Evolutionary conservation across 2,797 vertebrate genomes (phyloP).

Genomic region (Pygocentrus nattereri): DNA sequence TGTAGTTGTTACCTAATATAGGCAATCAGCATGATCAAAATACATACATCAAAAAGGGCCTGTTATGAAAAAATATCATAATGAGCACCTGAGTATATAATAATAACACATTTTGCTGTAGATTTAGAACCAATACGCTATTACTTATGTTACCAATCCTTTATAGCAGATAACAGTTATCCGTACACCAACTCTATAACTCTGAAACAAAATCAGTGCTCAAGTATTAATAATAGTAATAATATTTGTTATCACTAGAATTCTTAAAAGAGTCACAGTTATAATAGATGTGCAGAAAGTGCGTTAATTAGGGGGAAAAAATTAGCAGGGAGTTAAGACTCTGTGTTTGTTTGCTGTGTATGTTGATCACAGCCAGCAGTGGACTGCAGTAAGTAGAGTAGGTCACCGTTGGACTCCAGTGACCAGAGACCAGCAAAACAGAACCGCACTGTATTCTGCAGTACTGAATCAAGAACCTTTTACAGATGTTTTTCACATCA

Average conservation of each 20-base stretch:
- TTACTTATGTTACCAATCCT: no score
- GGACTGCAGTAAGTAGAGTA: not conserved
- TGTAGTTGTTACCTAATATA: not conserved
- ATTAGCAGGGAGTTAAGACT: not conserved
- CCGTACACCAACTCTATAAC: no score
- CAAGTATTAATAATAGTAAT: not conserved
- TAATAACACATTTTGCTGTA: no score
- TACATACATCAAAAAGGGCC: no score
- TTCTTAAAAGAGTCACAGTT: not conserved
- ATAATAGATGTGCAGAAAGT: not conserved
- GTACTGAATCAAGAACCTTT: not conserved
- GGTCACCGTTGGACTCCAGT: not conserved
- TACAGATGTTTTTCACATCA: not conserved
- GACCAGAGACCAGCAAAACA: not conserved
- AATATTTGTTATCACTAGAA: not conserved
- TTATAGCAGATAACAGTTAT: no score
- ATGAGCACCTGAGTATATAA: no score
- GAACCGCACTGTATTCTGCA: not conserved
- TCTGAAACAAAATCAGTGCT: no score
- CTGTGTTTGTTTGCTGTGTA: not conserved
- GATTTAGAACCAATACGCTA: no score
- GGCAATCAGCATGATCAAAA: no score
- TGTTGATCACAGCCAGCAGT: not conserved
- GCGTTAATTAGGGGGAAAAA: constrained; percentile 7
- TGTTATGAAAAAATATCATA: no score